Base-by-base conservation (phyloP, 1,140 invertebrate species). In the Subanguina moxae region DNA sequence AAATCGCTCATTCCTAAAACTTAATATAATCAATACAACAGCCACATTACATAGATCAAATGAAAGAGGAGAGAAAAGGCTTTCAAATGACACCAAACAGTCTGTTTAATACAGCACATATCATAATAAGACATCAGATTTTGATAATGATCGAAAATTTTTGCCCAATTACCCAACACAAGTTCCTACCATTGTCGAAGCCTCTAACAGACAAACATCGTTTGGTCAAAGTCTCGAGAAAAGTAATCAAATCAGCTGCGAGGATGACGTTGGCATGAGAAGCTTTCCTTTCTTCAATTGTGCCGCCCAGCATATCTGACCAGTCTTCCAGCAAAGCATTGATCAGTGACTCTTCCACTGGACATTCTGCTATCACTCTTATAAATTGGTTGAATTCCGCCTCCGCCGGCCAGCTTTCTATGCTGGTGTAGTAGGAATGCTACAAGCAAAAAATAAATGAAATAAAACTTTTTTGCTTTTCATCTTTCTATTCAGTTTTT, bases 341-440 rank as follows among this genome's bases (percentile, higher is more conserved):
- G 17, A 61, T 30, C 28, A 61, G 19, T 19, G n/a, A 30, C 58
- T 61, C 58, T 30, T 61, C 58, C 17, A 61, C 15, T 45, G 58
- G 58, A 45, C 58, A 61, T 30, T 61, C 58, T 1, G 58, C 58
- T 38, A 61, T 61, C 3, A 61, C 58, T 19, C 42, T 19, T 23
- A 45, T 61, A 7, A 61, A 21, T 17, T 61, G 58, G 27, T 61
- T 30, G 27, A 61, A 61, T 45, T 61, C 58, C 27, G 19, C 28
- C 17, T 61, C 58, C 3, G n/a, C 17, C n/a, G 58, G 58, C 58
- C 58, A 61, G 15, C 1, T 61, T 19, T 61, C 58, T 27, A 61
- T 25, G 48, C n/a, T 21, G 1, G 48, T 25, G 23, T 52, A 52
- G 23, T 52, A 25, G n/a, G 48, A 52, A 52, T 52, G 48, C 48